Percentiles rank a stretch among this genome's conserved stretches.
Conservation (phyloP, 2,888 invertebrate species). For the Tipula helvola region DNA sequence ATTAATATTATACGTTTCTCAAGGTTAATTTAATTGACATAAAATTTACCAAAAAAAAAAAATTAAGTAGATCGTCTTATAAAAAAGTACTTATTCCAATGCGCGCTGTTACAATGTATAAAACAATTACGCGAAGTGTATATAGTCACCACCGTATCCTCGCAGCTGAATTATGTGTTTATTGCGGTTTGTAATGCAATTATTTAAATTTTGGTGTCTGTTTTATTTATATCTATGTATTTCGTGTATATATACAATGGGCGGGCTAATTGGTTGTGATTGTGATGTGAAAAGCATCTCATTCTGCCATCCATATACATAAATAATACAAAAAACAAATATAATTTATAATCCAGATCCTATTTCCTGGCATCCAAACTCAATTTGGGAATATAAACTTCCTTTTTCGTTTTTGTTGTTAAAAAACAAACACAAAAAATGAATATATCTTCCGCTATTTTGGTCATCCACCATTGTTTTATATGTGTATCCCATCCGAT, state of each 20-base stretch:
- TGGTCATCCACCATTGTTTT: background rate
- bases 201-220: background rate
- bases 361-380: background rate
- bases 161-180: background rate
- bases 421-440: background rate
- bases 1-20: background rate
- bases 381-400: constrained; percentile 4
- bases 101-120: background rate
- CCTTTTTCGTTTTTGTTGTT: background rate
- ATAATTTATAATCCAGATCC: constrained; percentile 4
- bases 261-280: background rate
- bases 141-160: background rate
- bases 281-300: background rate
- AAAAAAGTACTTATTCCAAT: background rate
- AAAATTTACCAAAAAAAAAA: background rate
- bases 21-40: background rate
- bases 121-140: background rate
- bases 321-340: background rate
- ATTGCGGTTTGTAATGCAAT: background rate
- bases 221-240: background rate
- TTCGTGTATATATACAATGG: background rate
- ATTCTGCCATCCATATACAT: background rate
- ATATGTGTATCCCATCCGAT: background rate
- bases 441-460: background rate
- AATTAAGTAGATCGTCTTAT: background rate